Percentiles rank a stretch among this genome's conserved stretches.
Evolutionary conservation across 2,797 vertebrate genomes (phyloP).

Genomic region (Hydrolagus colliei): DNA sequence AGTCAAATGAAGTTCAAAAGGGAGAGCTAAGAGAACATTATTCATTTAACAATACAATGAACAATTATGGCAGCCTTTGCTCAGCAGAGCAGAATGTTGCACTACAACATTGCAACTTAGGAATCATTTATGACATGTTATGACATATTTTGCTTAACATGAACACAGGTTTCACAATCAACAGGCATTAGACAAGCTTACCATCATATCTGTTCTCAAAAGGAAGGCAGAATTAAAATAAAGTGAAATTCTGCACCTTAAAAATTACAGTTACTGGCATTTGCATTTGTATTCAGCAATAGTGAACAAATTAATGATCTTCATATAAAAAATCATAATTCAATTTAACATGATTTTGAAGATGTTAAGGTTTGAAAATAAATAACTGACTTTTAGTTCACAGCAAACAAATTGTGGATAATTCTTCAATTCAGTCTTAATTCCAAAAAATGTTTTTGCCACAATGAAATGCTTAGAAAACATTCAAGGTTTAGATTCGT

Average conservation of each 20-base stretch:
- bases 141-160: neutral
- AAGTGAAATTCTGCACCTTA: neutral
- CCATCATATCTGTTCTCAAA: neutral
- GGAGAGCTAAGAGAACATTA: neutral
- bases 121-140: constrained; percentile 6
- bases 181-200: neutral
- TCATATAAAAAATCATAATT: neutral
- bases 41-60: constrained; percentile 1
- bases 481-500: too few relatives aligned
- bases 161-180: neutral
- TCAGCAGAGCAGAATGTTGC: neutral
- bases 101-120: constrained; percentile 14
- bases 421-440: too few relatives aligned
- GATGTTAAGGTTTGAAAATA: neutral
- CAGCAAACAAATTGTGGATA: too few relatives aligned
- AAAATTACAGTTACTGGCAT: neutral
- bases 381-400: too few relatives aligned
- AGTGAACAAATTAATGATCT: neutral
- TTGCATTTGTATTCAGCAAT: neutral
- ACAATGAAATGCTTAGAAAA: too few relatives aligned
- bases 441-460: too few relatives aligned
- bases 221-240: neutral
- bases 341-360: neutral
- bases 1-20: constrained; percentile 20
- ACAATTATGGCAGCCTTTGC: neutral